Conservation (phyloP, 2,888 invertebrate genomes). For the Idaea dimidiata region DNA sequence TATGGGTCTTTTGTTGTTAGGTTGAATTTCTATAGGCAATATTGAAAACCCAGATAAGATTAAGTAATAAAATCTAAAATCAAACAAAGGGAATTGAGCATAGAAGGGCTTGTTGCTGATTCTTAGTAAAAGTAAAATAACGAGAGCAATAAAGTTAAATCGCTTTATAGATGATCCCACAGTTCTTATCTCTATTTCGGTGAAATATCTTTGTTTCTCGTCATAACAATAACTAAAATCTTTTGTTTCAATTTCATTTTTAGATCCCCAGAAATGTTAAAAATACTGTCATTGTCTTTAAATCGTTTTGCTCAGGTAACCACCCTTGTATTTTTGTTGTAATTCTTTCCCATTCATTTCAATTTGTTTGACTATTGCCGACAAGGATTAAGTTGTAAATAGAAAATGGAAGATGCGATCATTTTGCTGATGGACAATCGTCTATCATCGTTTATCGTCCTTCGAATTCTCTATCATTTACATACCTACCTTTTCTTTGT, state of each 20-base stretch:
- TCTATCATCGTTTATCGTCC: neutral
- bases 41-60: neutral
- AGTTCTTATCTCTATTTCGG: neutral
- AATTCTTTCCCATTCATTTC: slow-evolving; percentile 32
- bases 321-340: slow-evolving; percentile 28
- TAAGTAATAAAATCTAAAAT: neutral
- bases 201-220: neutral
- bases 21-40: neutral
- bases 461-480: slow-evolving; percentile 1
- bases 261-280: neutral
- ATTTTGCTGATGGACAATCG: neutral
- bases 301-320: slow-evolving; percentile 46
- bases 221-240: neutral
- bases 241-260: neutral
- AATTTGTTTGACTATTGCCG: slow-evolving; percentile 19
- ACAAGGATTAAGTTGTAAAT: neutral
- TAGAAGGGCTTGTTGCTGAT: neutral
- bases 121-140: neutral
- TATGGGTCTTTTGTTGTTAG: neutral
- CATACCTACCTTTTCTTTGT: slow-evolving; percentile 32
- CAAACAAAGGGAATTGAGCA: neutral
- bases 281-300: slow-evolving; percentile 30
- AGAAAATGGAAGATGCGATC: neutral
- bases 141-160: neutral
- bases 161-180: neutral